phyloP scores from a whole-genome alignment of 2,113 vertebrate species.

The Budorcas taxicolor region DNA sequence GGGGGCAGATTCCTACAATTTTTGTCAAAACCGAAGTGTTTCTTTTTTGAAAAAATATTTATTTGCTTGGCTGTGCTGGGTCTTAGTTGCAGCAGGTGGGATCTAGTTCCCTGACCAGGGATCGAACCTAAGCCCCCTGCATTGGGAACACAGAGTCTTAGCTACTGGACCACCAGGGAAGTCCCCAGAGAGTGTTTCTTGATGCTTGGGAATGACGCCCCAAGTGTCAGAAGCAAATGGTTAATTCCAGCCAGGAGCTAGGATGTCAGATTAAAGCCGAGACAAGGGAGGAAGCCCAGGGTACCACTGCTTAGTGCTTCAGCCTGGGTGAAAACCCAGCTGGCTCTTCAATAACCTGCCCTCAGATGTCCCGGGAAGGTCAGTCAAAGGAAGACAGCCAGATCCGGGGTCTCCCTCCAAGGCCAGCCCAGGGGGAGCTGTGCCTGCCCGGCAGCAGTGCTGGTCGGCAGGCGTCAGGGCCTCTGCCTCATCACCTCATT shows the following conservation, averaged over 20 bases:
- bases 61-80: not conserved
- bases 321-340: not conserved
- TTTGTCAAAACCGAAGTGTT: not conserved
- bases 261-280: not conserved
- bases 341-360: not conserved
- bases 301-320: not conserved
- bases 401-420: not conserved
- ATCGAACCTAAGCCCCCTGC: not conserved
- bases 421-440: not conserved
- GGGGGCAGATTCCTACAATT: not conserved
- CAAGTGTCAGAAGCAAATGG: not conserved
- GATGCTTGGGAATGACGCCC: not conserved
- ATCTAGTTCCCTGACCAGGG: not conserved
- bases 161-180: not conserved
- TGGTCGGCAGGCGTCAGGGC: fast-evolving
- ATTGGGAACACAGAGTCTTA: not conserved
- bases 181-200: not conserved
- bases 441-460: fast-evolving
- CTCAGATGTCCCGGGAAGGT: not conserved
- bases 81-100: not conserved
- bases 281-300: conserved; percentile 8
- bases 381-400: not conserved
- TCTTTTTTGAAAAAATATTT: not conserved
- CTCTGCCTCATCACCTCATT: not conserved
- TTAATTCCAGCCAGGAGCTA: not conserved